phyloP scores from a whole-genome alignment of 2,888 invertebrate genomes.

The Erebia aethiops region DNA sequence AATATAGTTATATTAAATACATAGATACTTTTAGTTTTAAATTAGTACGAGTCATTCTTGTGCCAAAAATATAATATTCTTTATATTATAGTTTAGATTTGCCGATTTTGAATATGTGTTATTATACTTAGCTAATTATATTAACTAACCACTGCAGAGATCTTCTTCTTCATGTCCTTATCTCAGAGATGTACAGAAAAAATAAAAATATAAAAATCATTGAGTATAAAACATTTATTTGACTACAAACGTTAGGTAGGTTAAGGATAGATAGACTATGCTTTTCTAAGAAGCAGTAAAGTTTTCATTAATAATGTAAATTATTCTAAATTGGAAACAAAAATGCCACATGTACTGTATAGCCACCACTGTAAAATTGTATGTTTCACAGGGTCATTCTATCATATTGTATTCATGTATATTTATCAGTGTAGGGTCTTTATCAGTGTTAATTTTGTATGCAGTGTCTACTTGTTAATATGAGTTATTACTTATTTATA shows the following conservation, averaged over 20 bases:
- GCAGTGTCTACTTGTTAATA: too few species aligned
- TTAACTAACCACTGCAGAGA: too few species aligned
- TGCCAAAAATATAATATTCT: not conserved
- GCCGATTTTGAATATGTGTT: too few species aligned
- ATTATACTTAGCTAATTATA: too few species aligned
- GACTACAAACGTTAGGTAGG: not conserved
- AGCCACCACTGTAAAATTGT: slow-evolving; percentile 21
- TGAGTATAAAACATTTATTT: not conserved
- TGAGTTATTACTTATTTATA: slow-evolving; percentile 30
- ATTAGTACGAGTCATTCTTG: not conserved
- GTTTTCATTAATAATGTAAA: not conserved
- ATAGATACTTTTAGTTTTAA: not conserved
- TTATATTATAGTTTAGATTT: not conserved
- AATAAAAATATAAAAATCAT: too few species aligned
- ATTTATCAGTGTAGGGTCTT: too few species aligned
- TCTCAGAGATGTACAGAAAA: too few species aligned
- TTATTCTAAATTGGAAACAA: slow-evolving; percentile 10
- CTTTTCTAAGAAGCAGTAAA: not conserved
- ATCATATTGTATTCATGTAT: too few species aligned
- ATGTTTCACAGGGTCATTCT: slow-evolving; percentile 40
- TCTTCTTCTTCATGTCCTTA: too few species aligned
- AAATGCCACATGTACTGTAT: slow-evolving; percentile 34
- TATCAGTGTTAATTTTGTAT: slow-evolving; percentile 1
- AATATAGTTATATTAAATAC: too few species aligned
- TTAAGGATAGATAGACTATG: not conserved